Evolutionary conservation across 2,113 vertebrate species (phyloP).

Genomic region (Porphyrio hochstetteri): DNA sequence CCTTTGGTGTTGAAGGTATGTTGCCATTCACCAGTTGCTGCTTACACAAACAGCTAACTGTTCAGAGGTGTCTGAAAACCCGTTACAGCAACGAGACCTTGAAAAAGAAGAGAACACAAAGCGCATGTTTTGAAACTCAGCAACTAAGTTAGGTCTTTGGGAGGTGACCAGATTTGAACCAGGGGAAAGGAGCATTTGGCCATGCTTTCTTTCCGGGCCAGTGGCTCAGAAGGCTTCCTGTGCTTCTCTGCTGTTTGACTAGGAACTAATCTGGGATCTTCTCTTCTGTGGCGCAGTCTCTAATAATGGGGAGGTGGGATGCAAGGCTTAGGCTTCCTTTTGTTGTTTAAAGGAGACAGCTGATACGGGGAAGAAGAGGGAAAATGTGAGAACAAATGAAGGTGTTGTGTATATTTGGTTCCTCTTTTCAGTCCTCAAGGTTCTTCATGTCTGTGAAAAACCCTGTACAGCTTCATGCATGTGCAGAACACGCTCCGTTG

Average conservation of each 20-base stretch:
- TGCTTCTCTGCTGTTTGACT: not conserved
- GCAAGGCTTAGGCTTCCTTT: not conserved
- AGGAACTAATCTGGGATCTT: not conserved
- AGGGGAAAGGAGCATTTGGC: not conserved
- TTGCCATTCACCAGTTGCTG: not conserved
- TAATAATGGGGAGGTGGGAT: fast-evolving
- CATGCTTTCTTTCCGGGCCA: not conserved
- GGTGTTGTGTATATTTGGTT: not conserved
- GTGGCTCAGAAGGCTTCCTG: not conserved
- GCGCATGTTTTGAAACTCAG: too few relatives aligned
- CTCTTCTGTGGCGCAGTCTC: fast-evolving
- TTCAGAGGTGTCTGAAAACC: not conserved
- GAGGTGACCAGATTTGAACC: not conserved
- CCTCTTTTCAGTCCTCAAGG: not conserved
- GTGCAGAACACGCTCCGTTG: not conserved
- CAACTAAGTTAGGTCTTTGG: not conserved
- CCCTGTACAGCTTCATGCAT: not conserved
- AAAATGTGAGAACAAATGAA: not conserved
- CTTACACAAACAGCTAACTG: not conserved
- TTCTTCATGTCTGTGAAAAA: not conserved
- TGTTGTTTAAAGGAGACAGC: not conserved
- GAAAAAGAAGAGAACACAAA: not conserved
- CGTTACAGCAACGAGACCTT: not conserved
- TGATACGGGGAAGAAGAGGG: not conserved
- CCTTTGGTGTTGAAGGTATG: not conserved